Evolutionary conservation across 2,797 vertebrate species (phyloP), one percentile per base, ranked within the genome.

Genomic region (Pitangus sulphuratus): DNA sequence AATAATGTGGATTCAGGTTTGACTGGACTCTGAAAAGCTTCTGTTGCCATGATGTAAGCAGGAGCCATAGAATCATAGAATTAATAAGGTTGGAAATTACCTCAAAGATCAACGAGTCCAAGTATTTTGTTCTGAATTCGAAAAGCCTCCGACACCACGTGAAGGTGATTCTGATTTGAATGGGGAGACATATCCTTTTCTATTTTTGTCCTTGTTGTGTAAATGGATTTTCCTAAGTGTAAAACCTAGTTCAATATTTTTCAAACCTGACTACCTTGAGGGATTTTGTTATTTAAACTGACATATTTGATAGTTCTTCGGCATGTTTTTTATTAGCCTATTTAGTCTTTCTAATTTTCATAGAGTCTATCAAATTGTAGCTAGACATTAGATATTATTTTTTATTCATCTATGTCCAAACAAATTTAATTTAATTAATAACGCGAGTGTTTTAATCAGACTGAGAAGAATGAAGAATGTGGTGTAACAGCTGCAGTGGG

Each of bases 261-360:
- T 87, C 48, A 71, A 83, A 37, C 26, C 33, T 24, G 3, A 61
- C 25, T 54, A 47, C 35, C 42, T 93, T 68, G 33, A 87, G 14
- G 3, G 8, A 11, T 91, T 86, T 58, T 62, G 31, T 58, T 91
- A 66, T 50, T 91, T 86, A 91, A 93, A 69, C 4, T 24, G 50
- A 91, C 24, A 50, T 45, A 79, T 60, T 68, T 72, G 81, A 88
- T 91, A 84, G 93, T 90, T 71, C 33, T 69, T 24, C 11, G 7
- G 18, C 35, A 45, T 76, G 54, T 24, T 61, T 57, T 95, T 44
- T 76, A 39, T 90, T 88, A 64, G 24, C 30, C 15, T 72, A 31
- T 19, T 58, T 37, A n/a, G n/a, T n/a, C 57, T 72, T 91, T 92
- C 17, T 89, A 51, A 76, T 94, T 95, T 91, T 93, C 42, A 71